Base-by-base conservation (phyloP, 2,888 invertebrate genomes). In the Acronicta aceris region DNA sequence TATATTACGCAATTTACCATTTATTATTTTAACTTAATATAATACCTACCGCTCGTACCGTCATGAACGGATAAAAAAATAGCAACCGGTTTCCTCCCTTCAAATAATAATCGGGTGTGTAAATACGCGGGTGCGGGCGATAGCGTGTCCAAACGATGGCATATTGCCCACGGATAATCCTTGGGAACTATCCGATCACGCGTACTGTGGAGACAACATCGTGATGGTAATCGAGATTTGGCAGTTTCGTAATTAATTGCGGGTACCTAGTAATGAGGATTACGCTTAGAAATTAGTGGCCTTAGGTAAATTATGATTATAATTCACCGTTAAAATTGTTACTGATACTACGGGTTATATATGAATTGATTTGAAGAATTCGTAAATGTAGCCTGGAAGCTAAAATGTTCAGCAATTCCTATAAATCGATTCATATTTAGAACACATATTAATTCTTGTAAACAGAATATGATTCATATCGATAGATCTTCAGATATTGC, bases 161-260 rank as follows among this genome's bases (percentile, higher is more conserved):
- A 73, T 85, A 85, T 87, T 85, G 84, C 85, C 80, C 71, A 71
- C 74, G 81, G 85, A 82, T 89, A 87, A 88, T 89, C 88, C 88
- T 70, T 61, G 54, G 46, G 45, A 76, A 66, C 72, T 74, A 77
- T 79, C 83, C 79, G 65, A 65, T 69, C 79, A 73, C 85, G 88
- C 88, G 88, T 88, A 72, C 81, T 65, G 53, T 62, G 60, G 71
- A 76, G 81, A 82, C 82, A 76, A 74, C 70, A 71, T 51, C 45
- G 55, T 55, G 63, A 73, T 75, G 59, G 57, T 64, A 52, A 76
- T 74, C 65, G 48, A 55, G 56, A 65, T 65, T 52, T 52, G 75
- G 65, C 72, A 71, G 60, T 59, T 65, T 38, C 50, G 50, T 70
- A 61, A 71, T 74, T 59, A 62, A 21, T 46, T 46, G 40, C 41